These are phyloP conservation scores for Leuciscus waleckii DNA, from an alignment of 2,797 vertebrate genomes.

Conservation along the genomic window DNA sequence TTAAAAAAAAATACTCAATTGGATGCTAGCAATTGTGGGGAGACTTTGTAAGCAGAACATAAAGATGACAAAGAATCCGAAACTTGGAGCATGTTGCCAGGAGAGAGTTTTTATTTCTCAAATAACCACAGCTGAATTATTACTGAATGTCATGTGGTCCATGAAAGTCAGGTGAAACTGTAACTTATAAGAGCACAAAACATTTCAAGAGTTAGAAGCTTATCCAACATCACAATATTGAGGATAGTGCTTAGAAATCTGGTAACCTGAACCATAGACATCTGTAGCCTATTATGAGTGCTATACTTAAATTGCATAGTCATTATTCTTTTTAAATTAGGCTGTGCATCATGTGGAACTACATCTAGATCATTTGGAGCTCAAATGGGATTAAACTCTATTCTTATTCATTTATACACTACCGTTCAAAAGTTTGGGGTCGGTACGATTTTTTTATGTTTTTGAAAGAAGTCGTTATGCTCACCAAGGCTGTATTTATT, in stretches of 20 bases:
- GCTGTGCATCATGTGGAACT: not conserved
- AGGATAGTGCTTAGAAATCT: conserved; percentile 14
- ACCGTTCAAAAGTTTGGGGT: not conserved
- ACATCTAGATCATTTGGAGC: not conserved
- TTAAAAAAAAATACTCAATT: not conserved
- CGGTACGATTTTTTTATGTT: not conserved
- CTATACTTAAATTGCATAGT: conserved; percentile 17
- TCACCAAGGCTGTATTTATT: not conserved
- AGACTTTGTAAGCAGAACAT: not conserved
- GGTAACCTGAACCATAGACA: not conserved
- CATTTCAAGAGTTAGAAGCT: not conserved
- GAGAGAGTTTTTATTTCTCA: conserved; percentile 17
- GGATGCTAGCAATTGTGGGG: not conserved
- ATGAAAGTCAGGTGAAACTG: conserved; percentile 5
- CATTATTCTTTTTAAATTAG: not conserved
- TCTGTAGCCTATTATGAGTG: not conserved
- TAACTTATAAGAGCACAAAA: not conserved
- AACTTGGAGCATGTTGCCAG: not conserved
- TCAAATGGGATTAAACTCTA: not conserved
- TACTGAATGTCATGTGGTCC: not conserved
- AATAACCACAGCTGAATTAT: not conserved
- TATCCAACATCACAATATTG: conserved; percentile 4
- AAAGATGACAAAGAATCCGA: not conserved
- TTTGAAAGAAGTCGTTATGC: not conserved
- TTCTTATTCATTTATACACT: not conserved